Evolutionary conservation across 2,113 vertebrate genomes (phyloP).

Genomic region (Oreotragus oreotragus): DNA sequence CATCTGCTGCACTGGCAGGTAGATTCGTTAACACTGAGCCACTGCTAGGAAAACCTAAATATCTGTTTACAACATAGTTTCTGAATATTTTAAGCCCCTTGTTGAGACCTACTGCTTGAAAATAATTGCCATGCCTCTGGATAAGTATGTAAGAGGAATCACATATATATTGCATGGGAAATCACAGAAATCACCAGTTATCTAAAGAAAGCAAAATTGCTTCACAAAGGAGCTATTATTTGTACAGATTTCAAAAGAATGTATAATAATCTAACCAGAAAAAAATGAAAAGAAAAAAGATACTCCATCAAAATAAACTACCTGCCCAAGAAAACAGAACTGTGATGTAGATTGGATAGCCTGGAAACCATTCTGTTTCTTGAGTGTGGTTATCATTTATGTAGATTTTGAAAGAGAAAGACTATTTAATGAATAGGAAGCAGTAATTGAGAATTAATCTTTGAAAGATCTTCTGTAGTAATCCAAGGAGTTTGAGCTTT

Average conservation of each 20-base stretch:
- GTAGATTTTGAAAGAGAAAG: background rate
- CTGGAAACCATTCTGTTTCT: background rate
- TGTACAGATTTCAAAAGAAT: background rate
- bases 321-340: background rate
- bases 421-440: background rate
- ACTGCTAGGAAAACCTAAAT: background rate
- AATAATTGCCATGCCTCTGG: background rate
- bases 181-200: background rate
- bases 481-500: background rate
- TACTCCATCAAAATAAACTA: background rate
- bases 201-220: background rate
- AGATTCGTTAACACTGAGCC: background rate
- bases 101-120: background rate
- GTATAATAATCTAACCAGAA: background rate
- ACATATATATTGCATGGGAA: background rate
- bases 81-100: background rate
- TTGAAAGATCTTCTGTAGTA: background rate
- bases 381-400: background rate
- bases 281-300: background rate
- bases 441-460: background rate
- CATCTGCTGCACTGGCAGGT: background rate
- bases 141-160: background rate
- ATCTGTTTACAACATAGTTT: background rate
- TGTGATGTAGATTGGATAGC: background rate
- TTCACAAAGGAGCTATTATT: background rate